Conservation (phyloP, 2,888 invertebrate genomes). For the Hololepta plana region DNA sequence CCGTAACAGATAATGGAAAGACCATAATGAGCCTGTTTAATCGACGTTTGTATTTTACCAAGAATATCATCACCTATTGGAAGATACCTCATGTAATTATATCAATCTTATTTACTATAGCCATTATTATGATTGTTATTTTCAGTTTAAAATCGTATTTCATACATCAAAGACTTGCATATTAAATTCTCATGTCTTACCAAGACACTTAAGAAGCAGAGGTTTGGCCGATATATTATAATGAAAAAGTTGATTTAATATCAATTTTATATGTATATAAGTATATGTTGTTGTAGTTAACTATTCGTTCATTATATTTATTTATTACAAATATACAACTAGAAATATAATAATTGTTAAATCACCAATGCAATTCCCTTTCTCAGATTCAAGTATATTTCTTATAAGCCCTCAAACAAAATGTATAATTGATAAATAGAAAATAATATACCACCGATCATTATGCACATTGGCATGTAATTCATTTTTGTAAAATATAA, state of each 20-base stretch:
- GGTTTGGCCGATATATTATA: slow-evolving; percentile 20
- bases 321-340: slow-evolving; percentile 2
- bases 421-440: slow-evolving; percentile 18
- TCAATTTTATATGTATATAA: neutral
- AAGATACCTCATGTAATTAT: slow-evolving; percentile 1
- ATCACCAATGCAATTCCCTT: no score
- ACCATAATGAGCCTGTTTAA: no score
- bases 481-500: slow-evolving; percentile 23
- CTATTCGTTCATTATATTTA: neutral
- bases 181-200: slow-evolving; percentile 16
- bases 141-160: slow-evolving; percentile 17
- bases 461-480: slow-evolving; percentile 23
- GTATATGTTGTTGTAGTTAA: slow-evolving; percentile 3
- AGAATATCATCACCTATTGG: no score
- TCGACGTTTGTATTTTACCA: no score
- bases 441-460: slow-evolving; percentile 21
- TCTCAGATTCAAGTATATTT: no score
- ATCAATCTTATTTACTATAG: slow-evolving; percentile 2
- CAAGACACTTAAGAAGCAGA: slow-evolving; percentile 16
- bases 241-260: slow-evolving; percentile 4
- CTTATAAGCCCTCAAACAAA: slow-evolving; percentile 7
- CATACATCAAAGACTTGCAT: slow-evolving; percentile 18
- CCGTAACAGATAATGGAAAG: no score
- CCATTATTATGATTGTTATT: no score
- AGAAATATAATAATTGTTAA: no score